These are phyloP conservation scores for Amphibalanus amphitrite DNA, from an alignment of 1,140 invertebrate genomes.

Conservation along the genomic window DNA sequence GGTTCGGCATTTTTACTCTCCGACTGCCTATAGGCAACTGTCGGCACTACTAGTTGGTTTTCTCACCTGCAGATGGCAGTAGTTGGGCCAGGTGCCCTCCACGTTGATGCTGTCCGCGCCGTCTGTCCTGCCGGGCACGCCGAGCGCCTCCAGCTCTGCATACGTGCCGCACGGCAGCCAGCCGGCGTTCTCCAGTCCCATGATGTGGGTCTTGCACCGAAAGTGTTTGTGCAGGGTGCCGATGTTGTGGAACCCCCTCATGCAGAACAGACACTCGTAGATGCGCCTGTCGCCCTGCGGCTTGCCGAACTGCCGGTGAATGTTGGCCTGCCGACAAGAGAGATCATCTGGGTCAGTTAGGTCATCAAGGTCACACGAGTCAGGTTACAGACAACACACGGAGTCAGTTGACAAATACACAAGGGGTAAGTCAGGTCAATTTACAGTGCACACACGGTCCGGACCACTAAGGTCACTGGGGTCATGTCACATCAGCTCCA, in stretches of 20 bases:
- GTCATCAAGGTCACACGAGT: too few relatives aligned
- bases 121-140: conserved; percentile 30
- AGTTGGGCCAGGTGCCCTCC: background rate
- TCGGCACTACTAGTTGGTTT: too few relatives aligned
- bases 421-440: too few relatives aligned
- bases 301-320: background rate
- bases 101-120: background rate
- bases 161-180: conserved; percentile 92
- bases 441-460: too few relatives aligned
- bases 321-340: background rate
- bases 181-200: conserved; percentile 76
- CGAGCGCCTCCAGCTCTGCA: conserved; percentile 78
- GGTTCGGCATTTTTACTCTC: too few relatives aligned
- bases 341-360: too few relatives aligned
- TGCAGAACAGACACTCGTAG: conserved; percentile 23
- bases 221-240: conserved; percentile 92
- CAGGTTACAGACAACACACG: too few relatives aligned
- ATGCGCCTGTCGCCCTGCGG: background rate
- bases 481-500: too few relatives aligned
- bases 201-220: conserved; percentile 90
- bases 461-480: too few relatives aligned
- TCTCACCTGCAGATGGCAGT: conserved; percentile 1
- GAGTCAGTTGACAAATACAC: too few relatives aligned
- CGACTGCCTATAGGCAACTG: too few relatives aligned
- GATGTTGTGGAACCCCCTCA: conserved; percentile 87